Percentiles rank a stretch among this genome's conserved stretches.
Evolutionary conservation across 2,797 vertebrate genomes (phyloP).

Genomic region (Mormyrus hasselquistii): DNA sequence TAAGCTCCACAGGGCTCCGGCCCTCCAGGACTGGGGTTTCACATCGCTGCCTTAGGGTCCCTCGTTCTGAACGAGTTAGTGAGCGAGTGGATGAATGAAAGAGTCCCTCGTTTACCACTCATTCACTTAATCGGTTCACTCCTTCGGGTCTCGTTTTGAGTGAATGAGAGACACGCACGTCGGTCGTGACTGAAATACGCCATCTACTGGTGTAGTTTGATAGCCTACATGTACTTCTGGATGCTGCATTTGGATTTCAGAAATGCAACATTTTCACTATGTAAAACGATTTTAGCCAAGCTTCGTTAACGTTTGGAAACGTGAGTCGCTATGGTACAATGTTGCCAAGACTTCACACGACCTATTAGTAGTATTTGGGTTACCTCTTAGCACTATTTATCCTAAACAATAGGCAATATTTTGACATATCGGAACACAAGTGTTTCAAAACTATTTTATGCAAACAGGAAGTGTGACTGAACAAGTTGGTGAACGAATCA

Average conservation of each 20-base stretch:
- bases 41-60: neutral
- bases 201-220: neutral
- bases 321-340: neutral
- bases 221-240: neutral
- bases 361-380: neutral
- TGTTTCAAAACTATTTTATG: neutral
- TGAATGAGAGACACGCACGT: neutral
- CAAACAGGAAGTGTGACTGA: neutral
- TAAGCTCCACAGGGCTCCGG: neutral
- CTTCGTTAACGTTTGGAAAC: neutral
- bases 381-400: neutral
- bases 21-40: neutral
- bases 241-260: neutral
- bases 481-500: neutral
- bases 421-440: neutral
- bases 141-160: neutral
- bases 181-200: neutral
- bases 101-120: neutral
- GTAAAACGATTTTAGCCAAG: neutral
- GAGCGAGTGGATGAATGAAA: neutral
- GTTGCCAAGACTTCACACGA: neutral
- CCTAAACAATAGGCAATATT: neutral
- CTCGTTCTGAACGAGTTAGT: neutral
- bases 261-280: neutral
- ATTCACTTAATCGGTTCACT: neutral